Conservation (phyloP, 2,888 invertebrate genomes). For the Cyclophora punctaria region DNA sequence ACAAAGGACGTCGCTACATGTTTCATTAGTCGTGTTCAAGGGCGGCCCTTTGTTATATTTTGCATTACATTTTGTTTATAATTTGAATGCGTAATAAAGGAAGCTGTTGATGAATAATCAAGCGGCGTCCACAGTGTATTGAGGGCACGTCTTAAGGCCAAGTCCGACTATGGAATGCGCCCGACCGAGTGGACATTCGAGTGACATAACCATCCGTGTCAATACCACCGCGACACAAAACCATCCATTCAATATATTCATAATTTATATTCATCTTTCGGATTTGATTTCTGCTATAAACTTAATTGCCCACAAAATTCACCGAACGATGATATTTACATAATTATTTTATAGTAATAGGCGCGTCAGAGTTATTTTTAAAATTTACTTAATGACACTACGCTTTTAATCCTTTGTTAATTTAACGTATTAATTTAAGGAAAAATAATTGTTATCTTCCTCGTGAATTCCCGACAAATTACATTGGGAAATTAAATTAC, state of each 20-base stretch:
- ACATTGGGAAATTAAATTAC: no score
- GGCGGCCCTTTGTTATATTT: neutral
- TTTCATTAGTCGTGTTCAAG: neutral
- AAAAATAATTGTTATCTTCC: no score
- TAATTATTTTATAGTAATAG: no score
- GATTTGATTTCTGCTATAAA: constrained; percentile 9
- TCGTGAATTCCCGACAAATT: no score
- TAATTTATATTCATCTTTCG: constrained; percentile 3
- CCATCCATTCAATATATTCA: no score
- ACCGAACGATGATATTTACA: neutral
- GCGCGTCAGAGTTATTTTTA: no score
- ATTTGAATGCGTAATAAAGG: constrained; percentile 7
- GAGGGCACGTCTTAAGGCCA: constrained; percentile 9
- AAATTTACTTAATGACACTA: no score
- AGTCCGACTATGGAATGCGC: neutral
- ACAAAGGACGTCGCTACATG: no score
- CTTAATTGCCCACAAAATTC: neutral
- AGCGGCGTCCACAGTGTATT: constrained; percentile 7
- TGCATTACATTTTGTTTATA: neutral
- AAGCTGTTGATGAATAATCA: constrained; percentile 11
- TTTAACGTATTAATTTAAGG: no score
- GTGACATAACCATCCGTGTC: constrained; percentile 11
- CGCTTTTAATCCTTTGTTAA: neutral
- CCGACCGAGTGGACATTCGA: constrained; percentile 2
- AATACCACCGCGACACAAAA: neutral